Percentiles rank a stretch among this genome's conserved stretches.
phyloP scores from a whole-genome alignment of 2,888 invertebrate genomes.

The Drosophila eohydei region DNA sequence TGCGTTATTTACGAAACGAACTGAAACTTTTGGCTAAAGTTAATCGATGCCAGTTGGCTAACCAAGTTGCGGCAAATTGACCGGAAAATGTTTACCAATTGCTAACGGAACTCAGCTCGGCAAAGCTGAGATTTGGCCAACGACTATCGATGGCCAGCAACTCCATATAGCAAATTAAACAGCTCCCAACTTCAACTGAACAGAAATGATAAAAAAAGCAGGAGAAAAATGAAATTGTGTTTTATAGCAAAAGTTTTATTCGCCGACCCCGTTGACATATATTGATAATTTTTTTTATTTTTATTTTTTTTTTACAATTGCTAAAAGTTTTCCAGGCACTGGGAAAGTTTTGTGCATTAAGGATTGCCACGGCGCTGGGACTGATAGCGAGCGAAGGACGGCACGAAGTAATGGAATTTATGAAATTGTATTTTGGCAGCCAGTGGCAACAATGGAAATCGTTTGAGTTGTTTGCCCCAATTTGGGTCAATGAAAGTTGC shows the following conservation, averaged over 20 bases:
- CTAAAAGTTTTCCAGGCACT: constrained; percentile 51
- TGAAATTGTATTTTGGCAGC: constrained; percentile 68
- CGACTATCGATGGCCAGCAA: constrained; percentile 22
- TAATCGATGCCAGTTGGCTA: constrained; percentile 68
- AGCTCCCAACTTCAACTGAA: constrained; percentile 29
- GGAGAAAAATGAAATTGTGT: constrained; percentile 18
- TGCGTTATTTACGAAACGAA: constrained; percentile 65
- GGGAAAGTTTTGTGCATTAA: constrained; percentile 53
- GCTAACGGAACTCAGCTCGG: constrained; percentile 56
- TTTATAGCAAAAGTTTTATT: constrained; percentile 61
- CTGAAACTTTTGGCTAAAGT: constrained; percentile 59
- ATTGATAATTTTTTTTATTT: constrained; percentile 51
- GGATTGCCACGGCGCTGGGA: constrained; percentile 25
- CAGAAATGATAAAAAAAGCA: constrained; percentile 6
- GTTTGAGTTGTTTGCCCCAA: constrained; percentile 68
- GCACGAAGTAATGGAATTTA: constrained; percentile 69
- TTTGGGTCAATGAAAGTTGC: constrained; percentile 76
- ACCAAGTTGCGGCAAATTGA: constrained; percentile 69
- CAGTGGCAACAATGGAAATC: constrained; percentile 50
- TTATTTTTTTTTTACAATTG: constrained; percentile 49
- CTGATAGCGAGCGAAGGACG: constrained; percentile 4
- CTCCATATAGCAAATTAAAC: constrained; percentile 62
- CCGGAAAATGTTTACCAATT: constrained; percentile 80
- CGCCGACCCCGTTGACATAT: constrained; percentile 50
- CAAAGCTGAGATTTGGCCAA: constrained; percentile 52